Evolutionary conservation across 1,140 invertebrate species (phyloP), one percentile per base, ranked within the genome.

Genomic region (Lepidostoma basale): DNA sequence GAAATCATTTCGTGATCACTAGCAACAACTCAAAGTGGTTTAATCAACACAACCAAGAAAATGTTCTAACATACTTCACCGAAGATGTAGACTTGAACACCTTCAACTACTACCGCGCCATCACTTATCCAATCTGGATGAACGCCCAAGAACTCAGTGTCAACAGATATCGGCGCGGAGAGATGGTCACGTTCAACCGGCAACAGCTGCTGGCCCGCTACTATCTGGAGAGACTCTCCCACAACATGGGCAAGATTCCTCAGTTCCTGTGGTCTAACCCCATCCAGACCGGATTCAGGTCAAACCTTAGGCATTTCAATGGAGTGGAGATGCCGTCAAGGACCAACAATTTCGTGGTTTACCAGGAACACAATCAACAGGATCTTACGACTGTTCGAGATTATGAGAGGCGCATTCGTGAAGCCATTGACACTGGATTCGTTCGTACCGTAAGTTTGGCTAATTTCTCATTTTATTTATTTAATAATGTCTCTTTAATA

Each of bases 1-100:
- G 72, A 14, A 54, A 67, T n/a, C 78, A 70, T 76, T 74, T 77
- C 71, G 62, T 79, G 67, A 84, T 85, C 47, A 81, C 78, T 66
- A 83, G 77, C 54, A 88, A 84, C 73, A 88, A 84, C 68, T 85
- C 80, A 4, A 84, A 85, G 56, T 84, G 83, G 79, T 84, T 87
- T 68, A 70, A 84, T 1, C 70, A 70, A 49, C 75, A 78, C 26
- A 83, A 86, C 65, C 79, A 82, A 16, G 88, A 91, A 2, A 54
- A 12, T 12, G n/a, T n/a, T n/a, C 68, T 92, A 10, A 84, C 87
- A 30, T 92, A 93, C 79, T 92, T 90, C 78, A 88, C 85, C 42
- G 89, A 92, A 76, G 90, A 91, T 75, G 81, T 88, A 64, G 84
- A 85, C 40, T 77, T 91, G 10, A 92, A 92, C 77, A 80, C 86